A percentile compares a stretch with the other conserved stretches of the same genome.
phyloP scores from a whole-genome alignment of 1,140 invertebrate species.

The Atta texana region DNA sequence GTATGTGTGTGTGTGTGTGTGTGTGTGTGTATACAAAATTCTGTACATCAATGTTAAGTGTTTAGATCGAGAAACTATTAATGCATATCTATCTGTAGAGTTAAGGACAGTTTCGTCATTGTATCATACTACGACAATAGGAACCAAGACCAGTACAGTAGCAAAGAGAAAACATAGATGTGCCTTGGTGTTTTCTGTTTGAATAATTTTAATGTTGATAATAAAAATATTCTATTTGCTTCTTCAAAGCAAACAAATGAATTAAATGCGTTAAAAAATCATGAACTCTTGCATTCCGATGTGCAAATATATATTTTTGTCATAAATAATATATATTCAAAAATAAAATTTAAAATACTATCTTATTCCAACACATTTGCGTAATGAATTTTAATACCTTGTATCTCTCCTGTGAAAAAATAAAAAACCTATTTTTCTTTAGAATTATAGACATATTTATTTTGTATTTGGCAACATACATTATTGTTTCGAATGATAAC shows the following conservation, averaged over 20 bases:
- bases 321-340: slow-evolving; percentile 41
- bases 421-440: neutral
- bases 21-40: slow-evolving; percentile 10
- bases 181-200: slow-evolving; percentile 79
- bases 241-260: slow-evolving; percentile 39
- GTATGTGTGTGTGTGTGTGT: neutral
- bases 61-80: slow-evolving; percentile 51
- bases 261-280: slow-evolving; percentile 53
- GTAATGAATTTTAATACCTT: slow-evolving; percentile 6
- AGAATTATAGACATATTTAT: slow-evolving; percentile 70
- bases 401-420: slow-evolving; percentile 35
- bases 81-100: slow-evolving; percentile 63
- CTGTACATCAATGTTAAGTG: slow-evolving; percentile 69
- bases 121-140: slow-evolving; percentile 69
- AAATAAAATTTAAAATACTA: slow-evolving; percentile 26
- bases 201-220: slow-evolving; percentile 68
- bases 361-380: slow-evolving; percentile 7
- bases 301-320: slow-evolving; percentile 55
- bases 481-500: slow-evolving; percentile 69
- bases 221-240: slow-evolving; percentile 67
- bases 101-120: slow-evolving; percentile 36
- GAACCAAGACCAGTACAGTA: slow-evolving; percentile 49
- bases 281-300: slow-evolving; percentile 30
- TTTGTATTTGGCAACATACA: slow-evolving; percentile 78
- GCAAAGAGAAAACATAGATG: slow-evolving; percentile 73